Percentiles rank a stretch among this genome's conserved stretches.
These are phyloP conservation scores for Microctenopoma steveboyesi DNA, from an alignment of 2,797 vertebrate genomes.

Conservation along the genomic window DNA sequence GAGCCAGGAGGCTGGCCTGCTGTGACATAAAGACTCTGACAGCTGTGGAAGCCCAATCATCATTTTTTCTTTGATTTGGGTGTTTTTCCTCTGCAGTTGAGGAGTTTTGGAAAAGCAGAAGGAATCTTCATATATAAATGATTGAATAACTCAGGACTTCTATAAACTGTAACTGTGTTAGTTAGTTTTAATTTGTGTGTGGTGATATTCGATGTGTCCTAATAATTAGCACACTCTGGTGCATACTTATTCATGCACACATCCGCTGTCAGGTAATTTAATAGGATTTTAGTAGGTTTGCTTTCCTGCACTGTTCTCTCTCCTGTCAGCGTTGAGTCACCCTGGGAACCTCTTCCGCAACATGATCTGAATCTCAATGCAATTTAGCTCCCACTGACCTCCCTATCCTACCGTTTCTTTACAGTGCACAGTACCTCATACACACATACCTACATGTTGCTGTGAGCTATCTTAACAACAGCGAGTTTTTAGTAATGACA, in stretches of 20 bases:
- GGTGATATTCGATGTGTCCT: constrained; percentile 23
- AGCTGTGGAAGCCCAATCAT: constrained; percentile 67
- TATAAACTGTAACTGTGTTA: neutral
- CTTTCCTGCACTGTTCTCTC: constrained; percentile 48
- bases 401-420: constrained; percentile 56
- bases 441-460: constrained; percentile 6
- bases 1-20: constrained; percentile 34
- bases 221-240: constrained; percentile 8
- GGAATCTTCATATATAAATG: neutral
- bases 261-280: constrained; percentile 46
- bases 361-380: constrained; percentile 81
- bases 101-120: neutral
- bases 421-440: constrained; percentile 28
- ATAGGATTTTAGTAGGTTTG: constrained; percentile 64
- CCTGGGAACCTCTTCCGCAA: constrained; percentile 73
- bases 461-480: constrained; percentile 4
- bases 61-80: constrained; percentile 46
- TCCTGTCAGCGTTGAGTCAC: constrained; percentile 74
- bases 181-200: neutral
- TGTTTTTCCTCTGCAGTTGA: constrained; percentile 35
- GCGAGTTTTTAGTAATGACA: constrained; percentile 51
- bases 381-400: constrained; percentile 67
- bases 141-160: constrained; percentile 4
- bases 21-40: constrained; percentile 77
- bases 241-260: constrained; percentile 49